phyloP scores from a whole-genome alignment of 2,888 invertebrate genomes.

The Phrixothrix hirtus region DNA sequence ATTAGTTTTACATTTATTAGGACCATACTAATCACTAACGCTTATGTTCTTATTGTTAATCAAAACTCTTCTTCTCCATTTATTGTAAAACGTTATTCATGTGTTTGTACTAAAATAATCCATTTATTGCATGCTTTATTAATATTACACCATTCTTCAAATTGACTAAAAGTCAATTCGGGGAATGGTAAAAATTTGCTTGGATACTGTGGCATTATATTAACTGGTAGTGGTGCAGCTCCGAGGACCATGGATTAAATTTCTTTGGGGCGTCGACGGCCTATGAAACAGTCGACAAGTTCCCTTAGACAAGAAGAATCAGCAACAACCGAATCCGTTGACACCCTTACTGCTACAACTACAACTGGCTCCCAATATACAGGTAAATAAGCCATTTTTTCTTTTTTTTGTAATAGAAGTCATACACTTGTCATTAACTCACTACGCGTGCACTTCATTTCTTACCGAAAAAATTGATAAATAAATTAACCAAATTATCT shows the following conservation, averaged over 20 bases:
- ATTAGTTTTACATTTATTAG: too few species aligned
- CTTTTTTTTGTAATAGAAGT: background rate
- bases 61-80: background rate
- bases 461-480: background rate
- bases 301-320: conserved; percentile 47
- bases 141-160: too few species aligned
- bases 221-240: conserved; percentile 41
- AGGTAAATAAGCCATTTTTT: conserved; percentile 40
- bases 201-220: conserved; percentile 11
- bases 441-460: background rate
- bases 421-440: too few species aligned
- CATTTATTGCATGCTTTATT: too few species aligned
- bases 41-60: too few species aligned
- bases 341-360: conserved; percentile 48
- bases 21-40: too few species aligned
- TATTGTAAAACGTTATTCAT: too few species aligned
- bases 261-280: conserved; percentile 45
- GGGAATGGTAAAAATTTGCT: conserved; percentile 8
- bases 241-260: conserved; percentile 44
- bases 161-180: too few species aligned
- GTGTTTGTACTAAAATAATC: too few species aligned
- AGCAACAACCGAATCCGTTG: conserved; percentile 49
- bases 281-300: conserved; percentile 51
- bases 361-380: conserved; percentile 51
- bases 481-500: too few species aligned